A percentile compares a stretch with the other conserved stretches of the same genome.
Evolutionary conservation across 2,888 invertebrate genomes (phyloP).

Genomic region (Agriopis leucophaearia): DNA sequence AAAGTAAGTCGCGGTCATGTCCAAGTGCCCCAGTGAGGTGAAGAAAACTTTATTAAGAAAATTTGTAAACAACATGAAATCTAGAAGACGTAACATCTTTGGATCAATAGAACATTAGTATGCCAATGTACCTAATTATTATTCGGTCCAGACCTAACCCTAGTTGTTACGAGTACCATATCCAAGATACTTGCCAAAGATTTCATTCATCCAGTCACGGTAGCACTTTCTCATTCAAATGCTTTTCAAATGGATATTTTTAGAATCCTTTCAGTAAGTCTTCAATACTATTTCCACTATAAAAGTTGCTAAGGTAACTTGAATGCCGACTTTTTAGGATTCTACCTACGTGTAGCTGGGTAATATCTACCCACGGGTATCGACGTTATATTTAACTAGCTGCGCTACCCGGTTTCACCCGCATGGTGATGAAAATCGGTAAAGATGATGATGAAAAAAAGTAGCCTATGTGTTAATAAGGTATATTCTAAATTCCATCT

Average conservation of each 20-base stretch:
- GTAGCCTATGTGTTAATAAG: too few relatives aligned
- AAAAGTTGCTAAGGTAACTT: conserved; percentile 48
- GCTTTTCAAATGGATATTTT: conserved; percentile 46
- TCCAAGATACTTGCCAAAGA: neutral
- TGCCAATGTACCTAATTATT: neutral
- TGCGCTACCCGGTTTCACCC: too few relatives aligned
- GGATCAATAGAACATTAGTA: neutral
- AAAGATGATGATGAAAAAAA: too few relatives aligned
- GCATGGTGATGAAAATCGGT: too few relatives aligned
- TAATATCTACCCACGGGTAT: neutral
- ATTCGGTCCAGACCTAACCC: neutral
- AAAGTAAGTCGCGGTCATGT: too few relatives aligned
- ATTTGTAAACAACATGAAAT: too few relatives aligned
- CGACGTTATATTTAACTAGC: too few relatives aligned
- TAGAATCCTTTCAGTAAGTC: conserved; percentile 40
- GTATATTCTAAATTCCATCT: too few relatives aligned
- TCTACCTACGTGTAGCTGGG: conserved; percentile 19
- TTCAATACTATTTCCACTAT: conserved; percentile 38
- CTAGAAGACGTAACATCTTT: too few relatives aligned
- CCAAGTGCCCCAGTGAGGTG: too few relatives aligned
- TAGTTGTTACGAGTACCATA: neutral
- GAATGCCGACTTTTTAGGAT: conserved; percentile 43
- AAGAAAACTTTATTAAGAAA: too few relatives aligned
- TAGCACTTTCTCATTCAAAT: conserved; percentile 45
- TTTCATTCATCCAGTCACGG: conserved; percentile 17